A percentile compares a stretch with the other conserved stretches of the same genome.
phyloP scores from a whole-genome alignment of 2,113 vertebrate genomes.

The Leiothrix lutea region DNA sequence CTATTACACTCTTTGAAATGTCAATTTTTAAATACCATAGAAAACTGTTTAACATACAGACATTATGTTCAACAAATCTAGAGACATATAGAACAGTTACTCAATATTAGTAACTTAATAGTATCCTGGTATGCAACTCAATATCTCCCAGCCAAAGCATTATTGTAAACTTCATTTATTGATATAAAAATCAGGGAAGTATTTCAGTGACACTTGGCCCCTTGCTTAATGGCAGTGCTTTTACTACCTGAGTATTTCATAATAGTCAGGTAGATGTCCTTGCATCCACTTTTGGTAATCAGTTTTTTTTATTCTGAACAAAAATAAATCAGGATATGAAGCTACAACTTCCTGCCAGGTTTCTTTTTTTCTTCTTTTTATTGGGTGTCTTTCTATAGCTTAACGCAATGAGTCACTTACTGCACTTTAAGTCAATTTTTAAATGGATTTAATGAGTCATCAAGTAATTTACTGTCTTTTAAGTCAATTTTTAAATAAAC shows the following conservation, averaged over 20 bases:
- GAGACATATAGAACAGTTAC: slow-evolving; percentile 28
- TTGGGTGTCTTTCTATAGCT: background rate
- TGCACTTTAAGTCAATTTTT: slow-evolving; percentile 15
- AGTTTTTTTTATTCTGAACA: background rate
- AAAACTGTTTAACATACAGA: slow-evolving; percentile 64
- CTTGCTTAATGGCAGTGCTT: background rate
- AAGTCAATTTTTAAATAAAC: slow-evolving; percentile 31
- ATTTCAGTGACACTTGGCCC: background rate
- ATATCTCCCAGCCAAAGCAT: background rate
- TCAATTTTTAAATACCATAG: slow-evolving; percentile 65
- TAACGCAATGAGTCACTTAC: slow-evolving; percentile 21
- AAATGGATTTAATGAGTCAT: slow-evolving; percentile 47
- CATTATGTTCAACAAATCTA: slow-evolving; percentile 24
- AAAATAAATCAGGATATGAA: background rate
- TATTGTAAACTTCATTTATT: background rate
- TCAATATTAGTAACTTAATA: slow-evolving; percentile 19
- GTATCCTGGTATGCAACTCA: background rate
- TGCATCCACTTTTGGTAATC: background rate
- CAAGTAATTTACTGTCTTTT: slow-evolving; percentile 29
- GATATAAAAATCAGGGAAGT: background rate
- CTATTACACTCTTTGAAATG: slow-evolving; percentile 68
- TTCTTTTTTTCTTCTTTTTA: background rate
- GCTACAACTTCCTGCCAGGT: background rate
- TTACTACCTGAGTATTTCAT: background rate
- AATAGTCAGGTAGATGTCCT: background rate